Percentiles rank a stretch among this genome's conserved stretches.
These are phyloP conservation scores for Mareca strepera DNA, from an alignment of 2,797 vertebrate genomes.

Conservation along the genomic window DNA sequence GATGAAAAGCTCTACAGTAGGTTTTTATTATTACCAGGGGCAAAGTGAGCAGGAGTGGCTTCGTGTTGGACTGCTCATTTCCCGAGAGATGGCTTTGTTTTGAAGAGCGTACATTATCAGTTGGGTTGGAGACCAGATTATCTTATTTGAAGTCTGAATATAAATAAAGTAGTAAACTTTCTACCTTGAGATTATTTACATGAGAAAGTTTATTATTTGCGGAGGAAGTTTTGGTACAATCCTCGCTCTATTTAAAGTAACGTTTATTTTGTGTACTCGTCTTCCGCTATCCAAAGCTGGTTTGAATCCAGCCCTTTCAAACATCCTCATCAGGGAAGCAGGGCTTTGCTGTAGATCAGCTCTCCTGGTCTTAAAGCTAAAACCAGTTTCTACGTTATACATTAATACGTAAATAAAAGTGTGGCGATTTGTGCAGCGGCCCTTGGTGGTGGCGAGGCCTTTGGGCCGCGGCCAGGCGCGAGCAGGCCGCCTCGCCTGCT, in stretches of 20 bases:
- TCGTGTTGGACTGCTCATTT: slow-evolving; percentile 29
- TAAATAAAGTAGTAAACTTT: neutral
- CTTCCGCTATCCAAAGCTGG: neutral
- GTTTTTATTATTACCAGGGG: slow-evolving; percentile 56
- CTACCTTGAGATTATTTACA: neutral
- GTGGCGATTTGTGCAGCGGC: neutral
- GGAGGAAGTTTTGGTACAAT: neutral
- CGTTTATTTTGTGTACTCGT: neutral
- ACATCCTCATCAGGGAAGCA: neutral
- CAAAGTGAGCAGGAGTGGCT: slow-evolving; percentile 39
- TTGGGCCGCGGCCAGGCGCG: neutral
- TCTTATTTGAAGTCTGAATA: neutral
- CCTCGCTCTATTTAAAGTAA: neutral
- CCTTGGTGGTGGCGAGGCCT: fast-evolving
- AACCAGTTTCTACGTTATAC: neutral
- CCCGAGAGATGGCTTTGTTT: slow-evolving; percentile 50
- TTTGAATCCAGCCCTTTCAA: neutral
- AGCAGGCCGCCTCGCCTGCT: fast-evolving
- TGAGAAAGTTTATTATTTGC: neutral
- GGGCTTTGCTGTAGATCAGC: neutral
- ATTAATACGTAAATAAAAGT: neutral
- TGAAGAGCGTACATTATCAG: neutral
- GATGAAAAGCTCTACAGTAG: slow-evolving; percentile 41
- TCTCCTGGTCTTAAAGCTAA: neutral
- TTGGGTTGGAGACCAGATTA: neutral